Evolutionary conservation across 2,888 invertebrate species (phyloP).

Genomic region (Tanytarsus gracilentus): DNA sequence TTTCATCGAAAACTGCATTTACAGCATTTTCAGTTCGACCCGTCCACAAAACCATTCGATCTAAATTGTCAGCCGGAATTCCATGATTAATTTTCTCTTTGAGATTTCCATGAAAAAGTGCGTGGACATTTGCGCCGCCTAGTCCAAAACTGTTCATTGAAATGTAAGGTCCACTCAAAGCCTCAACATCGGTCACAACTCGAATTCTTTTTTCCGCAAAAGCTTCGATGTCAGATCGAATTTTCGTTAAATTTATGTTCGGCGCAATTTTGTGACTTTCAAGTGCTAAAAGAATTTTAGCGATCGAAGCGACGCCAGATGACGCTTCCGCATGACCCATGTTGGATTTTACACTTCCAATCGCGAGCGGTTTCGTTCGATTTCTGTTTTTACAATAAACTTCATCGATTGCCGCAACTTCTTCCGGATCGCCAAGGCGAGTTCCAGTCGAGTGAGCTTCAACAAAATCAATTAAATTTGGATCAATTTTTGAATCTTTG

Average conservation of each 20-base stretch:
- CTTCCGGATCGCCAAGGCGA: slow-evolving; percentile 68
- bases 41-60: slow-evolving; percentile 58
- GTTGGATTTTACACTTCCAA: slow-evolving; percentile 82
- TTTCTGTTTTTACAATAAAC: no score
- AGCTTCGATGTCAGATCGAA: slow-evolving; percentile 50
- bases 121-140: no score
- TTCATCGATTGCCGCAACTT: slow-evolving; percentile 65
- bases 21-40: no score
- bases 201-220: slow-evolving; percentile 49
- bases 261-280: slow-evolving; percentile 66
- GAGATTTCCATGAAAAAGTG: no score
- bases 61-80: no score
- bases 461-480: slow-evolving; percentile 46
- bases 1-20: no score
- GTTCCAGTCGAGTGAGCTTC: slow-evolving; percentile 53
- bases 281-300: slow-evolving; percentile 65
- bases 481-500: slow-evolving; percentile 45
- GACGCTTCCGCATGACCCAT: slow-evolving; percentile 79
- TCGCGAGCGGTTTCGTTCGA: slow-evolving; percentile 58
- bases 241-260: slow-evolving; percentile 61
- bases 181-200: slow-evolving; percentile 60
- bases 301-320: slow-evolving; percentile 64
- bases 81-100: no score
- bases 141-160: slow-evolving; percentile 68
- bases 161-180: slow-evolving; percentile 60